Conservation (phyloP, 1,140 invertebrate genomes). For the Drosophila melanogaster region Release_6_plus_ISO1_MT NT_037436.4:9757001-9757500, state of each 20-base stretch:
- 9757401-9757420: conserved; percentile 82
- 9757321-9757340: not conserved
- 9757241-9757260: not conserved
- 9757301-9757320: conserved; percentile 2
- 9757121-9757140: conserved; percentile 69
- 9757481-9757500: conserved; percentile 31
- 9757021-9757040: conserved; percentile 2
- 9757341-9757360: conserved; percentile 47
- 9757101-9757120: conserved; percentile 20
- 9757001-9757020: not conserved
- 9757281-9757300: conserved; percentile 76
- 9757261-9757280: conserved; percentile 65
- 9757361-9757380: conserved; percentile 82
- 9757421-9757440: conserved; percentile 69
- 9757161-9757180: conserved; percentile 60
- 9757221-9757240: conserved; percentile 18
- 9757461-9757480: conserved; percentile 42
- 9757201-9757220: conserved; percentile 53
- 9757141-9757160: conserved; percentile 67
- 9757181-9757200: conserved; percentile 57
- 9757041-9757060: conserved; percentile 29
- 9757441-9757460: conserved; percentile 46
- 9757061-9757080: not conserved
- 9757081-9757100: conserved; percentile 18
- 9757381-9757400: conserved; percentile 82